Percentiles rank a stretch among this genome's conserved stretches.
These are phyloP conservation scores for Heptranchias perlo DNA, from an alignment of 2,113 vertebrate genomes.

Conservation along the genomic window DNA sequence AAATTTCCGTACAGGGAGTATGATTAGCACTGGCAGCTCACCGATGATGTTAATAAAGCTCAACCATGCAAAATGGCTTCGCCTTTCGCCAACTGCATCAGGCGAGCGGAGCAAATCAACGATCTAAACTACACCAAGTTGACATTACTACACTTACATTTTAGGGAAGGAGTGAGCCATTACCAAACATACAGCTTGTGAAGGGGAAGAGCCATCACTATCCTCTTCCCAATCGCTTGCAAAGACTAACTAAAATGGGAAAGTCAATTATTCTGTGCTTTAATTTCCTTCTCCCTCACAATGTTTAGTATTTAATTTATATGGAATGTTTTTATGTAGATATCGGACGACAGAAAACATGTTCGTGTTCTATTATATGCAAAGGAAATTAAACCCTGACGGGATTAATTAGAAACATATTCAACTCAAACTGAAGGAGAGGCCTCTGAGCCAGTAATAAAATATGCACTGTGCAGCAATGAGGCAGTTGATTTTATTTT, in stretches of 20 bases:
- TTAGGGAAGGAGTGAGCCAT: not conserved
- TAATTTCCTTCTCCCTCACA: not conserved
- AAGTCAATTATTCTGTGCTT: not conserved
- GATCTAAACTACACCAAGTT: not conserved
- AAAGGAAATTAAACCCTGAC: not conserved
- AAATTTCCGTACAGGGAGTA: not conserved
- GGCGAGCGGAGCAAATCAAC: not conserved
- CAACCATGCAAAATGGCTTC: not conserved
- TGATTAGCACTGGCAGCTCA: not conserved
- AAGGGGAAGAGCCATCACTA: not conserved
- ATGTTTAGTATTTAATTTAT: not conserved
- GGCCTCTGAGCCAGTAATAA: not conserved
- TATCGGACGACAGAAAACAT: not conserved
- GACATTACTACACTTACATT: not conserved
- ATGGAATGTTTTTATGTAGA: not conserved
- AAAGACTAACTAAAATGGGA: not conserved
- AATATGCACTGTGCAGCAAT: not conserved
- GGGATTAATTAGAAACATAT: constrained; percentile 11
- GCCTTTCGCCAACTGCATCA: not conserved
- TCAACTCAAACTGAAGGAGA: constrained; percentile 2
- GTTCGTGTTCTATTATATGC: not conserved
- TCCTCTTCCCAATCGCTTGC: not conserved
- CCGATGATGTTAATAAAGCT: not conserved
- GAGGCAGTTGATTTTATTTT: not conserved
- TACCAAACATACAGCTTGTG: not conserved